Evolutionary conservation across 2,113 vertebrate species (phyloP).

Genomic region (Archocentrus centrarchus): DNA sequence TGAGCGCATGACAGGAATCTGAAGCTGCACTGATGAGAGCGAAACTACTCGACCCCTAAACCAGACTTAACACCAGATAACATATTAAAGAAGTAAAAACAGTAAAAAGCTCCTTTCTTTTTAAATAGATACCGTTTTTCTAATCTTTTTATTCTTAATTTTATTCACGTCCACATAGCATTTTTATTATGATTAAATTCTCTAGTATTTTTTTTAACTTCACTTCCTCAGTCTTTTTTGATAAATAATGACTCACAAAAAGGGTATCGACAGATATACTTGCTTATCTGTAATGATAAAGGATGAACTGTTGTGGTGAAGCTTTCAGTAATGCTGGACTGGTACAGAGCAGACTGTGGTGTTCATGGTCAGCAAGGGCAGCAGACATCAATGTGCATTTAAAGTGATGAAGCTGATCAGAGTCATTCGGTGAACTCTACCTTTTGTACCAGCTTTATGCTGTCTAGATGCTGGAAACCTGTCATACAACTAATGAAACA

Average conservation of each 20-base stretch:
- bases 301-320: background rate
- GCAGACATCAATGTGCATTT: background rate
- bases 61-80: constrained; percentile 9
- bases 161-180: no score
- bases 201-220: background rate
- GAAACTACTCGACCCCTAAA: constrained; percentile 36
- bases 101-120: background rate
- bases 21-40: background rate
- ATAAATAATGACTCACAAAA: accelerated
- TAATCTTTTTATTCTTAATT: no score
- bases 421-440: background rate
- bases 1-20: background rate
- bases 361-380: background rate
- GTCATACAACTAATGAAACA: background rate
- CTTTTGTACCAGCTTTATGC: background rate
- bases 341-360: no score
- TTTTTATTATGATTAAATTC: no score
- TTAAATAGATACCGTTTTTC: no score
- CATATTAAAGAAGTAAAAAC: background rate
- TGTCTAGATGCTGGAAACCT: background rate
- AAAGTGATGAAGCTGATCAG: background rate
- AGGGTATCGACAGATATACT: background rate
- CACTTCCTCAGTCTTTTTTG: background rate
- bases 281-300: background rate
- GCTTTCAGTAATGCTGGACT: background rate